phyloP scores from a whole-genome alignment of 2,113 vertebrate species.

The Lucifuga dentata region DNA sequence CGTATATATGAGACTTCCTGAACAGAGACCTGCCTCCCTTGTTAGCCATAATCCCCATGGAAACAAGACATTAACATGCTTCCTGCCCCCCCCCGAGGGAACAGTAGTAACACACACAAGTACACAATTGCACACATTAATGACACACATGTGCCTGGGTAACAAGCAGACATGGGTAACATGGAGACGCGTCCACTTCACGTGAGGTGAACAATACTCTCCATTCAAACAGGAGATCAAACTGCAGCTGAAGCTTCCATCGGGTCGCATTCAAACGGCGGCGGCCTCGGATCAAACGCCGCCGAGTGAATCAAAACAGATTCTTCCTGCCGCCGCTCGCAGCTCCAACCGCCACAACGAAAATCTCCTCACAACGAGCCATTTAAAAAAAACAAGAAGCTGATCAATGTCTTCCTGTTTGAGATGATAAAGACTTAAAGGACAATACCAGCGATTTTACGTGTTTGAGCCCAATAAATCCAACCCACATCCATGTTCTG shows the following conservation, averaged over 20 bases:
- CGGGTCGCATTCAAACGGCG: slow-evolving; percentile 31
- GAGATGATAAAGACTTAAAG: no score
- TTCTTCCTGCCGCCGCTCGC: neutral
- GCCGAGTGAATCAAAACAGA: slow-evolving; percentile 42
- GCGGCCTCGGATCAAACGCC: slow-evolving; percentile 38
- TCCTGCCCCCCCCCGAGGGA: slow-evolving; percentile 18
- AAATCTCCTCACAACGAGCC: no score
- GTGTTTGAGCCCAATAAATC: no score
- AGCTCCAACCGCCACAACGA: no score
- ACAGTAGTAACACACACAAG: neutral
- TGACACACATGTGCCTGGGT: no score
- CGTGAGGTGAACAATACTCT: neutral
- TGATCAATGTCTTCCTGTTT: no score
- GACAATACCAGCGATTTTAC: no score
- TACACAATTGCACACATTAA: neutral
- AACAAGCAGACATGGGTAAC: neutral
- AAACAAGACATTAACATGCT: slow-evolving; percentile 51
- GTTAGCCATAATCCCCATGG: slow-evolving; percentile 61
- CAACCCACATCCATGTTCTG: no score
- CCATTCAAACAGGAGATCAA: slow-evolving; percentile 41
- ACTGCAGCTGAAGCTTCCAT: slow-evolving; percentile 25
- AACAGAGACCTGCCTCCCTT: slow-evolving; percentile 12
- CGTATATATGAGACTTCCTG: neutral
- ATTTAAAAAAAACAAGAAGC: no score
- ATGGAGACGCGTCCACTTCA: slow-evolving; percentile 20